Conservation (phyloP, 2,113 vertebrate genomes). For the Felis chaus region DNA sequence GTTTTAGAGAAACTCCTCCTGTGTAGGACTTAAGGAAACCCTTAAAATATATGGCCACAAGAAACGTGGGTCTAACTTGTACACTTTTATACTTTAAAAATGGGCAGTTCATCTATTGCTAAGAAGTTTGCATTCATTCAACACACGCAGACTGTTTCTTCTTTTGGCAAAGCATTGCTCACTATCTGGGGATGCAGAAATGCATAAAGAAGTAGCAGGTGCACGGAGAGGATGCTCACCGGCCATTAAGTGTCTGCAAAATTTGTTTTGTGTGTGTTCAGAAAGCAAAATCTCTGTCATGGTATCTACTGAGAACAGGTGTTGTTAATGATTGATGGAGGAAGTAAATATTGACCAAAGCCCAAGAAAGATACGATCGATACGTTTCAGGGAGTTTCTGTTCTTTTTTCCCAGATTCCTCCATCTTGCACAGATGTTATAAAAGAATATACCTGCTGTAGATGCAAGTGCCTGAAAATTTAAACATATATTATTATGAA, state of each 20-base stretch:
- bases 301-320: not conserved
- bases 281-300: not conserved
- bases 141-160: not conserved
- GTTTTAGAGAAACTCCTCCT: not conserved
- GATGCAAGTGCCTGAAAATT: not conserved
- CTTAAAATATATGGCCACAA: slow-evolving; percentile 12
- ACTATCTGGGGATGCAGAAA: not conserved
- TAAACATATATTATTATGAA: not conserved
- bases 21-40: not conserved
- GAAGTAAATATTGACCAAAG: not conserved
- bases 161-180: not conserved
- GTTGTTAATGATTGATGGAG: not conserved
- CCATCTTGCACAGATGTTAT: not conserved
- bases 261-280: not conserved
- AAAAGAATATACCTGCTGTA: slow-evolving; percentile 23
- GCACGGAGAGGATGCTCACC: not conserved
- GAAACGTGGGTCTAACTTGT: not conserved
- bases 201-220: not conserved
- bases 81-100: not conserved
- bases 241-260: not conserved
- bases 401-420: not conserved
- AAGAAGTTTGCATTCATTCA: not conserved
- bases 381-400: not conserved
- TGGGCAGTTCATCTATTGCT: not conserved
- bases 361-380: slow-evolving; percentile 1